A percentile compares a stretch with the other conserved stretches of the same genome.
phyloP scores from a whole-genome alignment of 37 sponge, comb jelly and placozoan genomes.

The Diacarnus erythraeanus region DNA sequence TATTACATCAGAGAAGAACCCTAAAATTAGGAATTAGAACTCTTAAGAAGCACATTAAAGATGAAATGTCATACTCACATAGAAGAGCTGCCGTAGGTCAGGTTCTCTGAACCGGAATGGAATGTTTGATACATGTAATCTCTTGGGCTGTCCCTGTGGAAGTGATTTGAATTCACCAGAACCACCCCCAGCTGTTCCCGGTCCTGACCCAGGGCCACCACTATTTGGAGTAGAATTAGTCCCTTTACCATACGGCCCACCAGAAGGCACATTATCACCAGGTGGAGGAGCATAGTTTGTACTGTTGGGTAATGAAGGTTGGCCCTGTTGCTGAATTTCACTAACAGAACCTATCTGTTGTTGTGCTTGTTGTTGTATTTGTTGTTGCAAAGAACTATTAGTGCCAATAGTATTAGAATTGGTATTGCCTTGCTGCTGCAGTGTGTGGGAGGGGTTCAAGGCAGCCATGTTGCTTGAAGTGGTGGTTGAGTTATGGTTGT shows the following conservation, averaged over 20 bases:
- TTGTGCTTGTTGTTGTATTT: not conserved
- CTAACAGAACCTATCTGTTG: not conserved
- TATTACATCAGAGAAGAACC: no score
- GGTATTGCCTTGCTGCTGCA: not conserved
- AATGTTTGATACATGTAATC: conserved; percentile 94
- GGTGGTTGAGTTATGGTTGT: not conserved
- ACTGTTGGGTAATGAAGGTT: no score
- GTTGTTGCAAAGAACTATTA: not conserved
- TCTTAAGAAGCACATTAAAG: no score
- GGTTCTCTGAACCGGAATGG: conserved; percentile 92
- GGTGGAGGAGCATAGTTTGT: not conserved
- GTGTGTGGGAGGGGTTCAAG: not conserved
- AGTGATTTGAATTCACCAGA: not conserved
- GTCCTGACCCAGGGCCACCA: not conserved
- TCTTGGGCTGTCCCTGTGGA: conserved; percentile 55
- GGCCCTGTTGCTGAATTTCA: no score
- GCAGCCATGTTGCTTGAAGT: not conserved
- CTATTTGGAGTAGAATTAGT: not conserved
- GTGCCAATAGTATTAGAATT: not conserved
- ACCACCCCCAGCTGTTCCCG: not conserved
- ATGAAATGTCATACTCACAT: conserved; percentile 59
- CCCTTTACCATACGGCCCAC: not conserved
- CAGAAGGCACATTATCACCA: no score
- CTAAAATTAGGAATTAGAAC: no score
- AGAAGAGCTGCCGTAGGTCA: conserved; percentile 85